These are phyloP conservation scores for Chalcosyrphus nemorum DNA, from an alignment of 2,888 invertebrate species.

Conservation along the genomic window DNA sequence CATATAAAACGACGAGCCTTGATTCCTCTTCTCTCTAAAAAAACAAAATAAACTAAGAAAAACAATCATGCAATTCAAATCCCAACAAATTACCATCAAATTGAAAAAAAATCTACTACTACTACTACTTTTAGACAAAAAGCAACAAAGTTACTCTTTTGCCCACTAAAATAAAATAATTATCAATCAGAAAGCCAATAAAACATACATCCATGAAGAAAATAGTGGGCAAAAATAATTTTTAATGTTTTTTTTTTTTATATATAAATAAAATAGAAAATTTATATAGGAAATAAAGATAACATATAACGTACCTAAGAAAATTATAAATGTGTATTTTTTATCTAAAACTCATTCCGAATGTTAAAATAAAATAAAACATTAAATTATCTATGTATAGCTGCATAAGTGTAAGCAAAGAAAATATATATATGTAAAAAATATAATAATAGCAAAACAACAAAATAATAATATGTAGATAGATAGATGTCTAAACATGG, in stretches of 20 bases:
- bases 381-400: constrained; percentile 14
- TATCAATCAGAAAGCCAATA: constrained; percentile 24
- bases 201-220: background rate
- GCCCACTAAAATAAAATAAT: constrained; percentile 39
- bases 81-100: constrained; percentile 33
- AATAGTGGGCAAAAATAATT: constrained; percentile 22
- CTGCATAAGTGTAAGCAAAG: constrained; percentile 39
- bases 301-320: constrained; percentile 36
- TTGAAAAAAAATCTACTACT: constrained; percentile 19
- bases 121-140: constrained; percentile 46
- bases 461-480: constrained; percentile 45
- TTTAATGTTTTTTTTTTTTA: constrained; percentile 9
- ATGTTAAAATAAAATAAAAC: constrained; percentile 13
- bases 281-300: background rate
- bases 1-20: background rate
- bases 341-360: constrained; percentile 65
- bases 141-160: constrained; percentile 62
- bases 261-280: constrained; percentile 6
- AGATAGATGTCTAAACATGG: constrained; percentile 65
- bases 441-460: constrained; percentile 38
- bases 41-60: background rate
- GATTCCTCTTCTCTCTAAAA: constrained; percentile 18
- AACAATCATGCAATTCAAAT: constrained; percentile 43
- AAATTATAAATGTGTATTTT: constrained; percentile 39
- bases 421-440: constrained; percentile 32